Evolutionary conservation across 2,797 vertebrate species (phyloP), one percentile per base, ranked within the genome.

Genomic region (Malacoctenus gilli): DNA sequence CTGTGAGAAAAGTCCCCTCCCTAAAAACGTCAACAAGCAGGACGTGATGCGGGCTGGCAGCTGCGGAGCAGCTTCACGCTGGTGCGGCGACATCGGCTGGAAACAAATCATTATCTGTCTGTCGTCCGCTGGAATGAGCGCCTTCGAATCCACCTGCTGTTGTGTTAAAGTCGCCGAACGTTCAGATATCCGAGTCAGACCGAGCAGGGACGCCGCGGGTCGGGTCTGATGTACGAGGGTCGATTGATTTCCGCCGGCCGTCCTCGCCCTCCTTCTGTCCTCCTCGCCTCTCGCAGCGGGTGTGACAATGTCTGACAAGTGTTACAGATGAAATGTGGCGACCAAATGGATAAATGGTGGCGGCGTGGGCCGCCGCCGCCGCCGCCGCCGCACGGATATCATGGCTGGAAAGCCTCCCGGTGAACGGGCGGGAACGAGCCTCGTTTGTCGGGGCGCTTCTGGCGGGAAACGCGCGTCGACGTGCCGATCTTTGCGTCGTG

Each of bases 301-400:
- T 67, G 72, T 76, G 73, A 74, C 70, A 56, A 67, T 39, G 77
- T 79, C 69, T 68, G 59, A 71, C 71, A 80, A 68, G 62, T 72
- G 71, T 62, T 58, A 21, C 40, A 46, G 25, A 66, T 34, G 53
- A 72, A 75, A 80, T n/a, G 57, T 53, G 63, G 42, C 60, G 64
- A 54, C 49, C 48, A 59, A 79, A 80, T 61, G 65, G 59, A 54
- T 52, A 62, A 73, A 52, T 44, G 46, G 42, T 38, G 62, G 53
- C 11, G 36, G 47, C 62, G 0, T 49, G 35, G 13, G 8, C 50
- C 61, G 56, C 2, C 5, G 25, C 25, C 25, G 5, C 25, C 5
- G 2, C 9, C 9, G 9, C 25, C 6, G 5, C 5, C 9, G 4
- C 25, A 28, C 9, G n/a, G 25, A 28, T 9, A 28, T 28, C 25